Evolutionary conservation across 2,888 invertebrate species (phyloP).

Genomic region (Phyllotreta cruciferae): DNA sequence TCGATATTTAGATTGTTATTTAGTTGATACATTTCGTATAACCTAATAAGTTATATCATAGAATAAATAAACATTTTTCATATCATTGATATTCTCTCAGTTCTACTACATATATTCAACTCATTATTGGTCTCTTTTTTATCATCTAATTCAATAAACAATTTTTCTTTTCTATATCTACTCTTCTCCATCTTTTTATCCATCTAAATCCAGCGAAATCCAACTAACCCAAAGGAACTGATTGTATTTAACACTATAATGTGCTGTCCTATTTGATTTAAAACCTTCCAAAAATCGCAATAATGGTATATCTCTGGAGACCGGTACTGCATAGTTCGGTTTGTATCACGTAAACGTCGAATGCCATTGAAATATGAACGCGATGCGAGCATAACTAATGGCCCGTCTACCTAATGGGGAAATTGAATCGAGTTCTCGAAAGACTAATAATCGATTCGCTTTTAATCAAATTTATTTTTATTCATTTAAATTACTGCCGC

Average conservation of each 20-base stretch:
- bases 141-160: too few relatives aligned
- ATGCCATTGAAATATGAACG: conserved; percentile 24
- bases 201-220: too few relatives aligned
- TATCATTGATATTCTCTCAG: too few relatives aligned
- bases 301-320: background rate
- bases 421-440: conserved; percentile 18
- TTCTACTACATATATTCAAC: too few relatives aligned
- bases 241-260: background rate
- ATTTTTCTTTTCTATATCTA: too few relatives aligned
- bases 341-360: conserved; percentile 25
- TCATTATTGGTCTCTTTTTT: too few relatives aligned
- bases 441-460: conserved; percentile 5
- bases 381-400: conserved; percentile 19
- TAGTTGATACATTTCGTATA: too few relatives aligned
- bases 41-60: too few relatives aligned
- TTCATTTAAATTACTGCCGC: conserved; percentile 1
- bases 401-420: conserved; percentile 10
- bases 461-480: conserved; percentile 18
- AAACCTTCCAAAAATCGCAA: background rate
- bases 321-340: conserved; percentile 8
- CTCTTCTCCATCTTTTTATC: too few relatives aligned
- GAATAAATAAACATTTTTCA: too few relatives aligned
- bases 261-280: background rate
- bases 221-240: background rate
- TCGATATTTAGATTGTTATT: too few relatives aligned